Conservation (phyloP, 2,888 invertebrate genomes). For the Heliconius aoede region DNA sequence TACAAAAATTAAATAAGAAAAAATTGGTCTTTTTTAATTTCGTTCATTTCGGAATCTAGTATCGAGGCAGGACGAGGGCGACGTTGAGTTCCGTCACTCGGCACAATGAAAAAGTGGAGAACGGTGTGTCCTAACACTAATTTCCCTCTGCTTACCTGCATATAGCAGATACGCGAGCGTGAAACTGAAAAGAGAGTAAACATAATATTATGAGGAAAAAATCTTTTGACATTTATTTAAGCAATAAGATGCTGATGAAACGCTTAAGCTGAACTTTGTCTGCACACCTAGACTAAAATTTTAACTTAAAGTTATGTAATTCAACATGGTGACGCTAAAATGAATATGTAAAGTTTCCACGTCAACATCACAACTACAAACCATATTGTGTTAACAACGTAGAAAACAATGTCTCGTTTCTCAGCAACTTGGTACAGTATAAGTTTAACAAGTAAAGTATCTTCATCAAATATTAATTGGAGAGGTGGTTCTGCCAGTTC, state of each 20-base stretch:
- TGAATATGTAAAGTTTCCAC: conserved; percentile 3
- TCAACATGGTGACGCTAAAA: not conserved
- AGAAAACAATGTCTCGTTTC: conserved; percentile 27
- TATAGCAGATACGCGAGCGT: too few relatives aligned
- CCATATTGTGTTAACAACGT: conserved; percentile 26
- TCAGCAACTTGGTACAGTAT: conserved; percentile 56
- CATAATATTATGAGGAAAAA: too few relatives aligned
- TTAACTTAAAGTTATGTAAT: not conserved
- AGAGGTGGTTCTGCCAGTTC: conserved; percentile 42
- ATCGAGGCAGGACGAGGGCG: too few relatives aligned
- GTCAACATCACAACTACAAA: conserved; percentile 21
- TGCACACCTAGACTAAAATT: not conserved
- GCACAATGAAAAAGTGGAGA: too few relatives aligned
- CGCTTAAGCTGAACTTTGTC: not conserved
- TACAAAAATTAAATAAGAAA: too few relatives aligned
- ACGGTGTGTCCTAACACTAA: too few relatives aligned
- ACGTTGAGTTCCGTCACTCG: too few relatives aligned
- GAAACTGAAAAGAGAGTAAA: too few relatives aligned
- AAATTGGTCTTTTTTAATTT: too few relatives aligned
- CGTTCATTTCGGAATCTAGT: too few relatives aligned
- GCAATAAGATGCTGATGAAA: not conserved
- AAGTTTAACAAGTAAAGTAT: conserved; percentile 63
- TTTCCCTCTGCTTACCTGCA: too few relatives aligned
- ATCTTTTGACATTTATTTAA: too few relatives aligned
- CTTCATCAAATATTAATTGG: conserved; percentile 74